Evolutionary conservation across 2,797 vertebrate species (phyloP), one percentile per base, ranked within the genome.

Genomic region (Macropus fuliginosus): DNA sequence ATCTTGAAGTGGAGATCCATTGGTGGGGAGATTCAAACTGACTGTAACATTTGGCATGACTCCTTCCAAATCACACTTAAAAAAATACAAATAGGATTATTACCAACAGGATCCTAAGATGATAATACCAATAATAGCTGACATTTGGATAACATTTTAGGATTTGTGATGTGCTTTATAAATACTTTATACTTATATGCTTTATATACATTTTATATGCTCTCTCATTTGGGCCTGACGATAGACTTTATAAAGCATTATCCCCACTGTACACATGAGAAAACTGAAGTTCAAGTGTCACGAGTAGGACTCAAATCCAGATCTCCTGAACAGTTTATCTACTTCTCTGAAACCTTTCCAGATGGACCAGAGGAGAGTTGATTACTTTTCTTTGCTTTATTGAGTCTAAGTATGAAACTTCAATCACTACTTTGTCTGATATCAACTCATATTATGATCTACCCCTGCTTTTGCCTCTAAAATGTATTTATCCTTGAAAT

Each of bases 51-150:
- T 99, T 92, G 99, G 99, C 62, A 99, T 99, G 96, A 99, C 98
- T 24, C 99, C 99, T 98, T 99, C 99, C 52, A 99, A 99, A 96
- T 99, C 99, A 99, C 99, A 99, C 99, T 99, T 97, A 4, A 97
- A 98, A 89, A 91, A 55, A 98, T 1, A 12, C 94, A 96, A 91
- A 54, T 94, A 92, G 29, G 56, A n/a, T 1, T 59, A 92, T 93
- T 74, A 96, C 18, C 0, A 91, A 93, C 74, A 81, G 50, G 40
- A 24, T 50, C 21, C 21, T 50, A 87, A 50, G 24, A 27, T 46
- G 74, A 50, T 27, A 50, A 87, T 27, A 27, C 4, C 40, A 87
- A 10, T 46, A 87, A 50, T 2, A 21, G 18, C 8, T 6, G 66
- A 46, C 8, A 81, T 40, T 81, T 40, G 40, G n/a, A 74, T 74